Percentiles rank a stretch among this genome's conserved stretches.
phyloP scores from a whole-genome alignment of 1,140 invertebrate species.

The Protaetia brevitarsis region DNA sequence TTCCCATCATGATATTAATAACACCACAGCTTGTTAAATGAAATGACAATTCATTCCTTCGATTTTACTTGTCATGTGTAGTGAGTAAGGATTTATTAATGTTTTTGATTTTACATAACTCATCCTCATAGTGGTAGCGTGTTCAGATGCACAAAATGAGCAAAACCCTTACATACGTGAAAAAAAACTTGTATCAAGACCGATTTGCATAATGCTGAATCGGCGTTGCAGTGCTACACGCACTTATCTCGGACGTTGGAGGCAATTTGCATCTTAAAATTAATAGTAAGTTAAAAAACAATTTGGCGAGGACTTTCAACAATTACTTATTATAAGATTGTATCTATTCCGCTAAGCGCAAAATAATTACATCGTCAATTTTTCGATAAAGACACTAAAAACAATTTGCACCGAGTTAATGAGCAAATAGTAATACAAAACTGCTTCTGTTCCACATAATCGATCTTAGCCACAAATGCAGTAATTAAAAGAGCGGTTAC shows the following conservation, averaged over 20 bases:
- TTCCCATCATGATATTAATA: conserved; percentile 58
- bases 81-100: too few species aligned
- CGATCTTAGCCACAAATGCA: too few species aligned
- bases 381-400: too few species aligned
- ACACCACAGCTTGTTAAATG: conserved; percentile 38
- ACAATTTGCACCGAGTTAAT: too few species aligned
- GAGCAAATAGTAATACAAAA: too few species aligned
- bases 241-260: background rate
- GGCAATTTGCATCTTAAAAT: background rate
- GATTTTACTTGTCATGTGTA: too few species aligned
- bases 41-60: conserved; percentile 49
- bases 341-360: background rate
- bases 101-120: too few species aligned
- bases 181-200: background rate
- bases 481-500: too few species aligned
- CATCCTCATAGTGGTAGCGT: too few species aligned
- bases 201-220: background rate
- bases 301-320: background rate
- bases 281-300: background rate
- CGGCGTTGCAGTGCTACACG: background rate
- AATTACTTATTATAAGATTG: background rate
- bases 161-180: too few species aligned
- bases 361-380: background rate
- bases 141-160: too few species aligned
- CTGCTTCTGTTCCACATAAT: too few species aligned